Evolutionary conservation across 1,140 invertebrate species (phyloP).

Genomic region (Scaptomyza hsui): DNA sequence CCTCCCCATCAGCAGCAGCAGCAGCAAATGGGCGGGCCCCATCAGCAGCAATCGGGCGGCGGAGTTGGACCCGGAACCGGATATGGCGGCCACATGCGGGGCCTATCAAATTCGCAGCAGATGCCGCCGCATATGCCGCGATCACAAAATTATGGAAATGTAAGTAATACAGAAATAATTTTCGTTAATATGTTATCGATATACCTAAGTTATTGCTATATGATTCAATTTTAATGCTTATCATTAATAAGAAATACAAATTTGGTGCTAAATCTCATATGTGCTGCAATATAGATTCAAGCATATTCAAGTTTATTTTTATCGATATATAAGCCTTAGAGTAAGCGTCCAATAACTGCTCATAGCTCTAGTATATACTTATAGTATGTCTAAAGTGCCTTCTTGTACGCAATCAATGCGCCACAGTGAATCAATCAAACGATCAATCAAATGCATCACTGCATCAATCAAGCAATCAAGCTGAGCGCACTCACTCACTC

Average conservation of each 20-base stretch:
- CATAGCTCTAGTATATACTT: neutral
- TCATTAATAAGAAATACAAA: too few relatives aligned
- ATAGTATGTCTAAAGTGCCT: too few relatives aligned
- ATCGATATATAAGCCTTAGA: too few relatives aligned
- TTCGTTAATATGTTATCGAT: neutral
- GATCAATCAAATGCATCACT: conserved; percentile 52
- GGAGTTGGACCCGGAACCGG: conserved; percentile 10
- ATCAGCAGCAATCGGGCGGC: conserved; percentile 55
- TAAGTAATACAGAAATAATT: conserved; percentile 37
- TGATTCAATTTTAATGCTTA: too few relatives aligned
- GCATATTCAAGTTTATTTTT: too few relatives aligned
- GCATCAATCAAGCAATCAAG: conserved; percentile 46
- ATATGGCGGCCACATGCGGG: conserved; percentile 48
- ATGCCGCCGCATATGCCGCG: conserved; percentile 64
- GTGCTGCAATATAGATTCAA: too few relatives aligned
- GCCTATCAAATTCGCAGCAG: conserved; percentile 55
- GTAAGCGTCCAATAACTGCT: neutral
- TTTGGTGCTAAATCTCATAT: too few relatives aligned
- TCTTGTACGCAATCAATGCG: conserved; percentile 49
- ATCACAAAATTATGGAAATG: conserved; percentile 66
- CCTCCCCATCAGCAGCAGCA: conserved; percentile 45
- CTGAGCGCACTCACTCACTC: conserved; percentile 48
- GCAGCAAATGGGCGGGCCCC: conserved; percentile 17
- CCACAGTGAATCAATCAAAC: conserved; percentile 63
- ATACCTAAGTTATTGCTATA: neutral